Evolutionary conservation across 2,888 invertebrate species (phyloP).

Genomic region (Hypercompe scribonia): DNA sequence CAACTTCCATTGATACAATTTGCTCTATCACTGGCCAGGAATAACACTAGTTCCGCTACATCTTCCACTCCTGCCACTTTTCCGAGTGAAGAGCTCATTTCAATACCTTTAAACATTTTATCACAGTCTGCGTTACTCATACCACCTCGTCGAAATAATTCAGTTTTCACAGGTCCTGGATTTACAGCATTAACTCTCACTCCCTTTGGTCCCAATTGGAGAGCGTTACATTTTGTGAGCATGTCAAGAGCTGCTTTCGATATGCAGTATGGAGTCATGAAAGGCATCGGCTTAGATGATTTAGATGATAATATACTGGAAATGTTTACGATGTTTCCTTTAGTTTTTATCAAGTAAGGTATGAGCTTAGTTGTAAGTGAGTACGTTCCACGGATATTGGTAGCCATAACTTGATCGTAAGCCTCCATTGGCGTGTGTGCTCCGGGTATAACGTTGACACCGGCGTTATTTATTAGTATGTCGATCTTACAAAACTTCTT

Average conservation of each 20-base stretch:
- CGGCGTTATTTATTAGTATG: slow-evolving; percentile 75
- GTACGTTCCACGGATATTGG: slow-evolving; percentile 72
- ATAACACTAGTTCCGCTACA: slow-evolving; percentile 69
- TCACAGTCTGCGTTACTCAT: slow-evolving; percentile 60
- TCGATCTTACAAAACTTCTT: slow-evolving; percentile 65
- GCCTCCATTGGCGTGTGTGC: slow-evolving; percentile 57
- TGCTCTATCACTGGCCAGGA: slow-evolving; percentile 72
- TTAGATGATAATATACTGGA: slow-evolving; percentile 69
- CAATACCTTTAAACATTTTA: slow-evolving; percentile 58
- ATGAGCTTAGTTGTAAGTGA: slow-evolving; percentile 64
- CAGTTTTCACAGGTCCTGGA: slow-evolving; percentile 73
- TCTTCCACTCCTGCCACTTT: slow-evolving; percentile 66
- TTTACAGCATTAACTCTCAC: slow-evolving; percentile 75
- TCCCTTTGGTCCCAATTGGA: slow-evolving; percentile 66
- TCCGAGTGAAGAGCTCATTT: slow-evolving; percentile 60
- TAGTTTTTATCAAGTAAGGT: slow-evolving; percentile 64
- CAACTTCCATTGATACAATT: slow-evolving; percentile 69
- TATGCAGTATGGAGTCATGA: slow-evolving; percentile 72
- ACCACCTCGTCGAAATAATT: slow-evolving; percentile 68
- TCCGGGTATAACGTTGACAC: slow-evolving; percentile 59
- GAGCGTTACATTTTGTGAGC: slow-evolving; percentile 74
- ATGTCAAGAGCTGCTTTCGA: slow-evolving; percentile 76
- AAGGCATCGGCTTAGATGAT: slow-evolving; percentile 61
- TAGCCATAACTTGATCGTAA: slow-evolving; percentile 68
- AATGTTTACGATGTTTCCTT: slow-evolving; percentile 73